Conservation (phyloP, 2,888 invertebrate species). For the Oasisia sp. region DNA sequence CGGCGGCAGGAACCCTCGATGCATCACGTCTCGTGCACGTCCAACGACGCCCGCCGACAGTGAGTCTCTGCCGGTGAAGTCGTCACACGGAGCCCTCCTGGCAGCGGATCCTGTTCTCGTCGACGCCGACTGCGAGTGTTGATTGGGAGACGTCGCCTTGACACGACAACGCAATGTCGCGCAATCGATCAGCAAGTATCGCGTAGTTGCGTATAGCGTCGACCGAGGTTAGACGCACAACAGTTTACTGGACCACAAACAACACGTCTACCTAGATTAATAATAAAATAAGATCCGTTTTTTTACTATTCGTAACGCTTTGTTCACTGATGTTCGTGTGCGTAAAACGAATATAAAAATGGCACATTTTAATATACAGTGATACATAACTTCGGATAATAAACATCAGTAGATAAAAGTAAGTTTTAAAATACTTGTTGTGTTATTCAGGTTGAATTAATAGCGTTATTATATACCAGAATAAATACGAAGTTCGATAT, state of each 20-base stretch:
- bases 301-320: too few relatives aligned
- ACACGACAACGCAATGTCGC: background rate
- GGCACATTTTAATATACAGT: too few relatives aligned
- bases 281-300: too few relatives aligned
- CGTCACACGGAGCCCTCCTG: background rate
- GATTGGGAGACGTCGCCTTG: background rate
- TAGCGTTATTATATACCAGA: too few relatives aligned
- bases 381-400: too few relatives aligned
- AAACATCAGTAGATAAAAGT: too few relatives aligned
- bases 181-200: background rate
- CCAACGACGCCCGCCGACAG: background rate
- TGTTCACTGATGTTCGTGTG: too few relatives aligned
- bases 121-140: background rate
- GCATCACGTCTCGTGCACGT: background rate
- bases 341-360: too few relatives aligned
- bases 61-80: background rate
- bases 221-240: background rate
- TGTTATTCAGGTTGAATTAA: too few relatives aligned
- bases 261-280: too few relatives aligned
- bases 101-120: background rate
- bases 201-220: background rate
- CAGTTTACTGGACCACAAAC: background rate
- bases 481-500: too few relatives aligned
- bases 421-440: too few relatives aligned
- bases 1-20: background rate